phyloP scores from a whole-genome alignment of 1,140 invertebrate species.

The Scaptomyza pallida region DNA sequence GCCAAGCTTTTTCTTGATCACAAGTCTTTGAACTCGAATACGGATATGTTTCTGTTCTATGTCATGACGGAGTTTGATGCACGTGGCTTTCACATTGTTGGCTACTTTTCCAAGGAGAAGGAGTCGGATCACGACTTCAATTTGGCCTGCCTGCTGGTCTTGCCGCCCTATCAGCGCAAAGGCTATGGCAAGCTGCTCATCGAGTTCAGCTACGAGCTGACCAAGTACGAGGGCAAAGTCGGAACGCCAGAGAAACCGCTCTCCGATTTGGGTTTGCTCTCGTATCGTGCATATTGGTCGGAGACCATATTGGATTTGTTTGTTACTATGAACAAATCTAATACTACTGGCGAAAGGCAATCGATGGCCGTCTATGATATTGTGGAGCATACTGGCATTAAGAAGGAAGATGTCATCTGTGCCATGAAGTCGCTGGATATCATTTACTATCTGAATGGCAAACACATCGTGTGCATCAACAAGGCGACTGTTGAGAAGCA shows the following conservation, averaged over 20 bases:
- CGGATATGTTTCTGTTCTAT: slow-evolving; percentile 99
- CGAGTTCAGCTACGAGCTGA: slow-evolving; percentile 95
- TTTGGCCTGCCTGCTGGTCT: slow-evolving; percentile 97
- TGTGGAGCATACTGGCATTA: slow-evolving; percentile 96
- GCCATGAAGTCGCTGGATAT: slow-evolving; percentile 98
- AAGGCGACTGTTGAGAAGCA: slow-evolving; percentile 97
- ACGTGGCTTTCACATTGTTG: slow-evolving; percentile 96
- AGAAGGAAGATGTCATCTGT: slow-evolving; percentile 96
- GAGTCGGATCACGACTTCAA: slow-evolving; percentile 98
- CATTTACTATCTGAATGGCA: slow-evolving; percentile 98
- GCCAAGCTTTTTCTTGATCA: slow-evolving; percentile 98
- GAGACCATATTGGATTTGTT: slow-evolving; percentile 97
- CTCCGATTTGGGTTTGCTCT: slow-evolving; percentile 97
- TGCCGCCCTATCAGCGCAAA: slow-evolving; percentile 98
- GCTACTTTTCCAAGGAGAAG: slow-evolving; percentile 99
- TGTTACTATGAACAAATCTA: neutral
- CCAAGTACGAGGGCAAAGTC: slow-evolving; percentile 94
- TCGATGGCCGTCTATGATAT: slow-evolving; percentile 96
- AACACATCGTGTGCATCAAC: slow-evolving; percentile 98
- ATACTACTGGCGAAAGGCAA: slow-evolving; percentile 88
- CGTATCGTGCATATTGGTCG: slow-evolving; percentile 98
- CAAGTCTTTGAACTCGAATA: slow-evolving; percentile 98
- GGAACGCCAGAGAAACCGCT: slow-evolving; percentile 99
- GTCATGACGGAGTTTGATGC: slow-evolving; percentile 97
- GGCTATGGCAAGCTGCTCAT: slow-evolving; percentile 99